Evolutionary conservation across 2,113 vertebrate species (phyloP).

Genomic region (Egretta garzetta): DNA sequence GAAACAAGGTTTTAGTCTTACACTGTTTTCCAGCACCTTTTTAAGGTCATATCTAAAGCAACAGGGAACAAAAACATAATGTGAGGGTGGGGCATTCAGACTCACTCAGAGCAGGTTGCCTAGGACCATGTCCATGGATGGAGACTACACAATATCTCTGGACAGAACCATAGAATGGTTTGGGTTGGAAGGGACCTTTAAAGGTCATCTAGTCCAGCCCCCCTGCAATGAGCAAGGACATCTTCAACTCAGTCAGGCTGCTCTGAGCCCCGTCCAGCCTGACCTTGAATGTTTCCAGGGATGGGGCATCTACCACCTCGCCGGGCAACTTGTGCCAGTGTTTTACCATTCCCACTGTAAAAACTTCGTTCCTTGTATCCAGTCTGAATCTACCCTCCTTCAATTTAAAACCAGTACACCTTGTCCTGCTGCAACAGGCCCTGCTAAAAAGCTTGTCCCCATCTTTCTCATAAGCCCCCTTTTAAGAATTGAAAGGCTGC

Average conservation of each 20-base stretch:
- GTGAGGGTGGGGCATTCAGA: rapidly evolving
- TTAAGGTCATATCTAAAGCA: background rate
- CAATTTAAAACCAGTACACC: background rate
- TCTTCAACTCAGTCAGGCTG: background rate
- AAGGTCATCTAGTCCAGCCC: background rate
- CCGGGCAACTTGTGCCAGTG: background rate
- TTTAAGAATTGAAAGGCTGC: too few species aligned
- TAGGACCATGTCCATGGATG: background rate
- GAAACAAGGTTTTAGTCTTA: background rate
- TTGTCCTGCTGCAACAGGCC: too few species aligned
- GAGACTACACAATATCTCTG: background rate
- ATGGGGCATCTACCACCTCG: background rate
- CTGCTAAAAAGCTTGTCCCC: background rate
- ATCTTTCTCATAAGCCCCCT: too few species aligned
- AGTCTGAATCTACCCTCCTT: background rate
- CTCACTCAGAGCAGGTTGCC: background rate
- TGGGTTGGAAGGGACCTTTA: background rate
- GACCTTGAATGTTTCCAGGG: background rate
- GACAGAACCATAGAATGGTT: background rate
- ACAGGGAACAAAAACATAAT: background rate
- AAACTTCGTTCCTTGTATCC: background rate
- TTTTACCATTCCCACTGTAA: background rate
- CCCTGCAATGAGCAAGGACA: too few species aligned
- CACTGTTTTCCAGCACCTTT: background rate
- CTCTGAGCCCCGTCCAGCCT: rapidly evolving